A percentile compares a stretch with the other conserved stretches of the same genome.
phyloP scores from a whole-genome alignment of 2,113 vertebrate genomes.

The Perccottus glenii region DNA sequence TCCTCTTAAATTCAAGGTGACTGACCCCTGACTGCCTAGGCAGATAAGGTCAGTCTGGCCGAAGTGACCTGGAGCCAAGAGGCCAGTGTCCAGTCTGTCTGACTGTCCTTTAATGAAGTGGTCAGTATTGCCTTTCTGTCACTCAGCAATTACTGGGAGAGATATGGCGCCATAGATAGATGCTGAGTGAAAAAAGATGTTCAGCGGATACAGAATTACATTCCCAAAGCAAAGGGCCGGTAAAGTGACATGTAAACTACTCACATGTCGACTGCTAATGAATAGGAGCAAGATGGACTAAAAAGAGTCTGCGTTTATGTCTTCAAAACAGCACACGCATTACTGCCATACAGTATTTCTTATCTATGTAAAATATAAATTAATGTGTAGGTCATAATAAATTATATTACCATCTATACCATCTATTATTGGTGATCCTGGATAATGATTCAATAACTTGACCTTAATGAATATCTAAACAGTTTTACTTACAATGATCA shows the following conservation, averaged over 20 bases:
- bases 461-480: constrained; percentile 5
- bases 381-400: background rate
- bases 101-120: constrained; percentile 91
- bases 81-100: constrained; percentile 82
- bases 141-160: constrained; percentile 83
- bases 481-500: constrained; percentile 22
- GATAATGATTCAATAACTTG: constrained; percentile 6
- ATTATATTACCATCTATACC: background rate
- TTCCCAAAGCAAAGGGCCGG: constrained; percentile 65
- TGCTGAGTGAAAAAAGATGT: constrained; percentile 83
- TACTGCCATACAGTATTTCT: background rate
- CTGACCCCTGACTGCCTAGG: constrained; percentile 85
- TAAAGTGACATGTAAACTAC: constrained; percentile 79
- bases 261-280: constrained; percentile 74
- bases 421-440: background rate
- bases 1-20: constrained; percentile 81
- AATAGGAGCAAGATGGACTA: constrained; percentile 68
- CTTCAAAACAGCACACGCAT: constrained; percentile 15
- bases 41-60: constrained; percentile 85
- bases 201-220: constrained; percentile 76
- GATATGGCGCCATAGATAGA: constrained; percentile 78
- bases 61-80: constrained; percentile 73
- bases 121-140: constrained; percentile 97
- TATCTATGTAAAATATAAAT: background rate
- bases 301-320: constrained; percentile 46